Base-by-base conservation (phyloP, 1,140 invertebrate genomes). In the Diprion similis region DNA sequence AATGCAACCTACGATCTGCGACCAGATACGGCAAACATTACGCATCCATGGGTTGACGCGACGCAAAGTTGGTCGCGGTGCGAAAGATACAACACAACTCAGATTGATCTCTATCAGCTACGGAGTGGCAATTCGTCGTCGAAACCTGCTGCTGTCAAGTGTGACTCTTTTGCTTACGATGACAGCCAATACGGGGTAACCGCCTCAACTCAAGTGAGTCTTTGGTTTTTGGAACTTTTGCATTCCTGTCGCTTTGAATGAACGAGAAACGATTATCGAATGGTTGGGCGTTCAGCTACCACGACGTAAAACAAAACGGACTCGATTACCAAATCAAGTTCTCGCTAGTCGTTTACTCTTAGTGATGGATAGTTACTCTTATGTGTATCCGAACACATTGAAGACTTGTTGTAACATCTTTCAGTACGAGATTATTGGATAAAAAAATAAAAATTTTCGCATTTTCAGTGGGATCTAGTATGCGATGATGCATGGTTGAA, bases 401-500 rank as follows among this genome's bases (percentile, higher is more conserved):
- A 66, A 46, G 17, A 65, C n/a, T 13, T 19, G n/a, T 48, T 19
- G 24, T 10, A 51, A 66, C 66, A 46, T 45, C 17, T 10, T 17
- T 64, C 65, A 65, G n/a, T 37, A 37, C 24, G 24, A 37, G 24
- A 37, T 37, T 37, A 37, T 3, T 37, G 24, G 6, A 6, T 37
- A 37, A 37, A 6, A 37, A 37, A 37, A 3, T 1, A 37, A 3
- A 6, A 37, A 37, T 1, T 37, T 78, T 78, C 78, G 73, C 77
- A 75, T 78, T 90, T 89, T 72, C 81, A 95, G 93, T 97, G 93
- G 90, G 81, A 94, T 80, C 84, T 96, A 78, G 93, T 96, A 15
- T 97, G 95, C 84, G 90, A 92, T 18, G 88, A 86, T 68, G 89
- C 89, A 18, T 94, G 91, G 86, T 79, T 94, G 72, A 87, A 90